Conservation (phyloP, 2,797 vertebrate species). For the Anguilla megastoma region DNA sequence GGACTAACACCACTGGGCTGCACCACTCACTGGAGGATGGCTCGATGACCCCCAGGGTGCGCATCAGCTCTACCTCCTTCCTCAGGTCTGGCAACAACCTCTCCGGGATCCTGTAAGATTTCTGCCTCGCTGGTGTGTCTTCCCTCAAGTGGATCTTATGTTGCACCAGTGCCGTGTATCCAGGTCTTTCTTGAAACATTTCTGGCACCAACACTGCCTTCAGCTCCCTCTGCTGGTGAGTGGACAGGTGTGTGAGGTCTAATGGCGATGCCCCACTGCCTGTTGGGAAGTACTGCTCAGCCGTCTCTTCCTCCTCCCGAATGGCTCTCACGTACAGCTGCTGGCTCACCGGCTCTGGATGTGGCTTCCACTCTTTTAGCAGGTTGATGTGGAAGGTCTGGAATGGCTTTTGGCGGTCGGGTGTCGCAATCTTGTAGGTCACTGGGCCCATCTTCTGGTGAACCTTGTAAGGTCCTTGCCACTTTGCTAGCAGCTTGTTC, state of each 20-base stretch:
- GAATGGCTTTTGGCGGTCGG: too few species aligned
- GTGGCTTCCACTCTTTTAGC: too few species aligned
- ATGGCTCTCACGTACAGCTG: neutral
- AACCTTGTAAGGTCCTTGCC: too few species aligned
- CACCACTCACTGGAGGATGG: conserved; percentile 29
- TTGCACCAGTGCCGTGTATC: neutral
- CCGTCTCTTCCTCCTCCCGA: neutral
- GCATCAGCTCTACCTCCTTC: conserved; percentile 11
- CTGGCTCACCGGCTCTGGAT: too few species aligned
- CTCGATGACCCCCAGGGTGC: neutral
- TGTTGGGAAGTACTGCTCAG: neutral
- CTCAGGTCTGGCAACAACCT: neutral
- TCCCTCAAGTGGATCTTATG: conserved; percentile 14
- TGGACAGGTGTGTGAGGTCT: neutral
- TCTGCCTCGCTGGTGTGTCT: neutral
- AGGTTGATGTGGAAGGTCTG: too few species aligned
- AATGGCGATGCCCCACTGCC: neutral
- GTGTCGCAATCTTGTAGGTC: too few species aligned
- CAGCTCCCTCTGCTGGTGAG: neutral
- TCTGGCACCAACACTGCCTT: neutral
- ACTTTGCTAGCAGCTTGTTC: neutral
- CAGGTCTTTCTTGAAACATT: neutral
- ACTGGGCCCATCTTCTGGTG: too few species aligned
- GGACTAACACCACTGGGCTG: conserved; percentile 22
- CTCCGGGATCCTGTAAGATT: conserved; percentile 21